phyloP scores from a whole-genome alignment of 2,113 vertebrate species.

The Physeter macrocephalus region DNA sequence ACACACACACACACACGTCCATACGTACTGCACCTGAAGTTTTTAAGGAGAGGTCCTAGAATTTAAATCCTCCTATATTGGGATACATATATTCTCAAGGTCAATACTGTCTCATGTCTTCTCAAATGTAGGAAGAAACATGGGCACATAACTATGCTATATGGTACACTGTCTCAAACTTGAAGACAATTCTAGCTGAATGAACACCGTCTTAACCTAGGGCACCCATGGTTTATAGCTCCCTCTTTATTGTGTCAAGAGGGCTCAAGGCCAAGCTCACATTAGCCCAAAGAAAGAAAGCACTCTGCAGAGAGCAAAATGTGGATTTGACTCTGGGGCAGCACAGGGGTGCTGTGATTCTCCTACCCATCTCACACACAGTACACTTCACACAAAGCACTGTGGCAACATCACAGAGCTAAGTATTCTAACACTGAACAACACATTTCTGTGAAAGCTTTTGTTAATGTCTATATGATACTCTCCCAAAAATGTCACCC shows the following conservation, averaged over 20 bases:
- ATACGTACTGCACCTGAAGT: background rate
- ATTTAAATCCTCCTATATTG: background rate
- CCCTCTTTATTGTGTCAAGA: conserved; percentile 28
- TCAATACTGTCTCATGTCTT: background rate
- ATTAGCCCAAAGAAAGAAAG: background rate
- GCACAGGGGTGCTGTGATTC: background rate
- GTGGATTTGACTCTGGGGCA: background rate
- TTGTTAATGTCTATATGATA: background rate
- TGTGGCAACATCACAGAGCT: no score
- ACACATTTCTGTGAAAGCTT: background rate
- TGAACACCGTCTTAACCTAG: background rate
- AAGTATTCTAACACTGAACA: background rate
- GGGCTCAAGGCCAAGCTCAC: conserved; percentile 3
- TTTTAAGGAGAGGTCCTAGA: background rate
- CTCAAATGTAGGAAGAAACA: conserved; percentile 11
- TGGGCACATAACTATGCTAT: background rate
- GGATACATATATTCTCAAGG: background rate
- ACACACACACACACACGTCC: rapidly evolving
- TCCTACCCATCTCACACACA: no score
- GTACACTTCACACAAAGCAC: background rate
- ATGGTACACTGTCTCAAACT: background rate
- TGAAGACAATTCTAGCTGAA: background rate
- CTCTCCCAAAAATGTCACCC: no score
- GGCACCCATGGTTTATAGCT: conserved; percentile 32
- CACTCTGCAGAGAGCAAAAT: background rate